phyloP scores from a whole-genome alignment of 2,888 invertebrate species.

The Brachylomia viminalis region DNA sequence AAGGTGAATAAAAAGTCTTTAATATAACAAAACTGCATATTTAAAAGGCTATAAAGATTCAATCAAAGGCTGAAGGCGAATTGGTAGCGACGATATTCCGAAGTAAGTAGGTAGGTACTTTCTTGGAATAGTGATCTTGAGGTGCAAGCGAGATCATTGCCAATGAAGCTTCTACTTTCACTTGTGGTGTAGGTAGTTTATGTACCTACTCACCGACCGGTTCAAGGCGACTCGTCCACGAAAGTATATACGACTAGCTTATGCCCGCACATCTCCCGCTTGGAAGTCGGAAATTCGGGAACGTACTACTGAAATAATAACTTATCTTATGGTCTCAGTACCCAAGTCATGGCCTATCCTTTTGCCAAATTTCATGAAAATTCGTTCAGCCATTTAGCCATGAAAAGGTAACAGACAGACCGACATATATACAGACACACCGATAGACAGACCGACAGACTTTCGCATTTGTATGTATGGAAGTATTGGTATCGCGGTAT shows the following conservation, averaged over 20 bases:
- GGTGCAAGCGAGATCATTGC: conserved; percentile 48
- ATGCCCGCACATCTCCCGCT: not conserved
- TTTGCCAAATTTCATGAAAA: not conserved
- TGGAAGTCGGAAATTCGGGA: not conserved
- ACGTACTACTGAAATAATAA: not conserved
- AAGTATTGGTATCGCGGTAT: not conserved
- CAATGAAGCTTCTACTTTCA: conserved; percentile 58
- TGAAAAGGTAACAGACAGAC: not conserved
- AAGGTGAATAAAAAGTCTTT: not conserved
- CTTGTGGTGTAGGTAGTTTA: conserved; percentile 19
- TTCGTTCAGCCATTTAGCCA: not conserved
- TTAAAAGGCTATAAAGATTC: conserved; percentile 21
- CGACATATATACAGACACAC: not conserved
- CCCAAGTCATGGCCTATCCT: not conserved
- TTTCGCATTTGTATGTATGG: not conserved
- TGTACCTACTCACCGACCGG: conserved; percentile 13
- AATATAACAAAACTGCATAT: not conserved
- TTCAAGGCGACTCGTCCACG: conserved; percentile 1
- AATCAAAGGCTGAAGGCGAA: conserved; percentile 2
- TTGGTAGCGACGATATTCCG: not conserved
- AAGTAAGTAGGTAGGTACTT: conserved; percentile 30
- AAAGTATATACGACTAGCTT: not conserved
- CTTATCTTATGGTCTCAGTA: too few relatives aligned
- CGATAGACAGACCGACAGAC: too few relatives aligned
- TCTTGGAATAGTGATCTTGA: conserved; percentile 63